Conservation (phyloP, 2,888 invertebrate species). For the Eubasilissa splendida region DNA sequence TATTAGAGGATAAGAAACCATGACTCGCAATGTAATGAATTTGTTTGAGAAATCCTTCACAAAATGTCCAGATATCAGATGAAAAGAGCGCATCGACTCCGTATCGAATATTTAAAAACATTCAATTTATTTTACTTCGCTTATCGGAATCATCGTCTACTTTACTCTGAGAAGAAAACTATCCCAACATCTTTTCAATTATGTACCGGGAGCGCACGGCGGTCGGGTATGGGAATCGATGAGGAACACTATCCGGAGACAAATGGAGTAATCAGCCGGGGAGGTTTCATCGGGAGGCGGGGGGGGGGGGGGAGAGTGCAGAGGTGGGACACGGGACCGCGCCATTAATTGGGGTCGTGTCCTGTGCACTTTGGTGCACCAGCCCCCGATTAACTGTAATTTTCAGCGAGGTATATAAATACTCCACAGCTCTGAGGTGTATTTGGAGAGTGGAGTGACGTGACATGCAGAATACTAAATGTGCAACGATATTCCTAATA, state of each 20-base stretch:
- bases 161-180: too few relatives aligned
- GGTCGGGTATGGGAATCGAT: not conserved
- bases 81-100: too few relatives aligned
- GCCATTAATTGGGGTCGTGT: constrained; percentile 23
- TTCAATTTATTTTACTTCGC: too few relatives aligned
- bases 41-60: too few relatives aligned
- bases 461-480: not conserved
- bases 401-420: not conserved
- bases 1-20: too few relatives aligned
- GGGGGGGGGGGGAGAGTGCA: too few relatives aligned
- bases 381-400: not conserved
- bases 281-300: not conserved
- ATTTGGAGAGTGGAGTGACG: not conserved
- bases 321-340: not conserved
- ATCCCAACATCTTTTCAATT: too few relatives aligned
- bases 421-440: not conserved
- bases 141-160: too few relatives aligned
- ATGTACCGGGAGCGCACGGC: too few relatives aligned
- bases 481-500: not conserved
- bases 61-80: too few relatives aligned
- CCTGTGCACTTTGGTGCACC: not conserved
- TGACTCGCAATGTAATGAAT: too few relatives aligned
- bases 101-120: too few relatives aligned
- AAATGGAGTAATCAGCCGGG: not conserved
- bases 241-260: not conserved